Base-by-base conservation (phyloP, 2,797 vertebrate species). In the Dicrostonyx torquatus region DNA sequence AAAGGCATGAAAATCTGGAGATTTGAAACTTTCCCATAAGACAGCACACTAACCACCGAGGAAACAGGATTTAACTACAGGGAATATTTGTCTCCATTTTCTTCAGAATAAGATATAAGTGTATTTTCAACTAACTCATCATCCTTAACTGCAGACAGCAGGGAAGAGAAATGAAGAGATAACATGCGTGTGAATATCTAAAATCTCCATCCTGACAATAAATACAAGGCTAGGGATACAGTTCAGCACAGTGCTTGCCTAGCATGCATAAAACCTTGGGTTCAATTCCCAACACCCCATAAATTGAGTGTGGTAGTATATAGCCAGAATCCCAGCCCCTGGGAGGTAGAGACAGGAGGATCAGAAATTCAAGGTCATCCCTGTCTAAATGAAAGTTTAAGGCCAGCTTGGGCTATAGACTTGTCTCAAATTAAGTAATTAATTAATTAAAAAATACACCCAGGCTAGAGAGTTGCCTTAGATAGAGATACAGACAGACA, bases 31-130 rank as follows among this genome's bases (percentile, higher is more conserved):
- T 92, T 96, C 92, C 91, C 78, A 91, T 90, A 94, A 62, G 22
- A 94, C 7, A 93, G 75, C 9, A 72, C 12, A 88, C 6, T 77
- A 82, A 87, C 73, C 26, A 85, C 11, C n/a, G 24, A 87, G 40
- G 18, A 94, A 94, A 89, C 0, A 68, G n/a, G 24, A 93, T 48
- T 92, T 76, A 82, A 24, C 55, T 70, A 90, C 10, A 90, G 48
- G 40, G 90, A 95, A 93, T 34, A 62, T 62, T 73, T 68, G 79
- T 66, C 76, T 96, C n/a, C 62, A 90, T 45, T 94, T 96, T 93
- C 64, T 89, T 60, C 48, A 96, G 66, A 96, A 87, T 84, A 93
- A 95, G 34, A 55, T 83, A 90, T 26, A 83, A 58, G 72, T 87
- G 15, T 75, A 93, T 90, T 75, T 79, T 48, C 50, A 94, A 22